Conservation (phyloP, 2,113 vertebrate genomes). For the Microcebus griseorufus region DNA sequence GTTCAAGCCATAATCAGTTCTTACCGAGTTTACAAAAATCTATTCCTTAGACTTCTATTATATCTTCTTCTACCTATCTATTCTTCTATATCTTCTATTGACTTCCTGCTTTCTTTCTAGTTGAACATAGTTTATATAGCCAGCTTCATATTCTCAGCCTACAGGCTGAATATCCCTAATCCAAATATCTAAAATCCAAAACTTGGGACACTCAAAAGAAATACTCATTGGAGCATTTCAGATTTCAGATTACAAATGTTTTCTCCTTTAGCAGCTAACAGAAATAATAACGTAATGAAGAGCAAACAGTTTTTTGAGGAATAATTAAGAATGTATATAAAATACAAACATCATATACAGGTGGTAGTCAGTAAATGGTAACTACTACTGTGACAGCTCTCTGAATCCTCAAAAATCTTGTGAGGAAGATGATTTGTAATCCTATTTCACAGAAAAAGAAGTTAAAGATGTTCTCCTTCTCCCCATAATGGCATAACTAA, state of each 20-base stretch:
- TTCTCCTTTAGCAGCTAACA: neutral
- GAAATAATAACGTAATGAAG: neutral
- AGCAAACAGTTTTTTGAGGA: neutral
- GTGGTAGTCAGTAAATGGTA: neutral
- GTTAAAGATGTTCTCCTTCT: neutral
- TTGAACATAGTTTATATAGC: neutral
- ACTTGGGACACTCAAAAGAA: neutral
- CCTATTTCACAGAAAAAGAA: neutral
- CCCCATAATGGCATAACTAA: neutral
- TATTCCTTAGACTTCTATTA: neutral
- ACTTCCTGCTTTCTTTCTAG: neutral
- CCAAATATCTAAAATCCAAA: neutral
- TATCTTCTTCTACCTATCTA: too few relatives aligned
- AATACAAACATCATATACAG: neutral
- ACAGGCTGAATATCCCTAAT: neutral
- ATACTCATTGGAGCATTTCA: neutral
- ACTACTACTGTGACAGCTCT: neutral
- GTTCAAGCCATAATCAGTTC: neutral
- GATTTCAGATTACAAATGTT: neutral
- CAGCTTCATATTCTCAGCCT: neutral
- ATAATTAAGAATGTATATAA: neutral
- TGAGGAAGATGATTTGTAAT: neutral
- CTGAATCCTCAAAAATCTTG: neutral
- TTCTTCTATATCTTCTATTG: neutral
- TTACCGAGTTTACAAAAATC: neutral